Conservation (phyloP, 37 sponge, comb jelly and placozoan genomes). For the Lycopodina hypogea region DNA sequence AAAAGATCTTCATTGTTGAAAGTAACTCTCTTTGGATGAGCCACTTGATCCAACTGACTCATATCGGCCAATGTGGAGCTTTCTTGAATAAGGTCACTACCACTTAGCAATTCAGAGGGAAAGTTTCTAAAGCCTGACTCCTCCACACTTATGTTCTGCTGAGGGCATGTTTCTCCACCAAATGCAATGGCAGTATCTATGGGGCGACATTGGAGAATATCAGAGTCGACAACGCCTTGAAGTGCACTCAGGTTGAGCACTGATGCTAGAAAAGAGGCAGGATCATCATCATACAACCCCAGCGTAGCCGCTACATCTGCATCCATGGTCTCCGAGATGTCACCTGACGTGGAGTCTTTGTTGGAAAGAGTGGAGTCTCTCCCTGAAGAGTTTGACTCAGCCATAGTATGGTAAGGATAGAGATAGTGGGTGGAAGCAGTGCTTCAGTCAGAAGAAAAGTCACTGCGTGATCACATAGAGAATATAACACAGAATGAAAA, state of each 20-base stretch:
- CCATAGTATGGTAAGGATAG: neutral
- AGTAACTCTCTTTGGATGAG: no score
- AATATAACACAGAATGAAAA: no score
- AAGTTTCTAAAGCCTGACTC: no score
- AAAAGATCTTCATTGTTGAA: no score
- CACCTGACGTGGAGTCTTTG: neutral
- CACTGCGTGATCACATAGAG: no score
- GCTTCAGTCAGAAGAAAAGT: neutral
- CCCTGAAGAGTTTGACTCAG: neutral
- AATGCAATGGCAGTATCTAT: neutral
- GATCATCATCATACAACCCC: slow-evolving; percentile 38
- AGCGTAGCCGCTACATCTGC: slow-evolving; percentile 31
- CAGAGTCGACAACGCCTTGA: slow-evolving; percentile 6
- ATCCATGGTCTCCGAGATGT: slow-evolving; percentile 5
- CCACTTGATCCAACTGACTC: no score
- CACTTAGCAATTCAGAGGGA: neutral
- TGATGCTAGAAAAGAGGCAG: neutral
- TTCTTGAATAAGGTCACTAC: neutral
- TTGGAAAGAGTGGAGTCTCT: neutral
- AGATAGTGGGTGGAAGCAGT: neutral
- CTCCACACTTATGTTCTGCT: neutral
- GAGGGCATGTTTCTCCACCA: neutral
- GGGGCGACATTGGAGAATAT: slow-evolving; percentile 1
- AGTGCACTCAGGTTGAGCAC: slow-evolving; percentile 1
- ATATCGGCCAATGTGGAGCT: neutral